Conservation (phyloP, 1,140 invertebrate species). For the Listronotus bonariensis region DNA sequence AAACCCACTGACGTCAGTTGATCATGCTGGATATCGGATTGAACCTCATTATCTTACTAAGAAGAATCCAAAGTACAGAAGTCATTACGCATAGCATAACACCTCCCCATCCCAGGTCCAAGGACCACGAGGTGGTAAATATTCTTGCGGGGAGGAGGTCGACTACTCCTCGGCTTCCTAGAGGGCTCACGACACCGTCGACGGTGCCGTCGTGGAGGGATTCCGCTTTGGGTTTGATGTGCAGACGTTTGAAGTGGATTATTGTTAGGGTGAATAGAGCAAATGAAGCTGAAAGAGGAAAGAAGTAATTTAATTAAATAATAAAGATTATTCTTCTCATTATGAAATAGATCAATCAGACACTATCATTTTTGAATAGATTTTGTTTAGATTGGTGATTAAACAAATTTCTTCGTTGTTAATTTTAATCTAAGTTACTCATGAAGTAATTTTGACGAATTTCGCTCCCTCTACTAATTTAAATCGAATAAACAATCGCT, state of each 20-base stretch:
- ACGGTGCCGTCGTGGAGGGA: constrained; percentile 63
- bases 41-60: constrained; percentile 89
- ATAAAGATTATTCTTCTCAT: too few species aligned
- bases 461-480: too few species aligned
- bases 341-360: too few species aligned
- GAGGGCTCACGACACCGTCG: constrained; percentile 66
- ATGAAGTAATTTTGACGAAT: too few species aligned
- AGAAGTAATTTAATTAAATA: too few species aligned
- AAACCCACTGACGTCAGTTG: constrained; percentile 56
- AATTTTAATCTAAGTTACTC: too few species aligned
- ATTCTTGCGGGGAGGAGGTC: constrained; percentile 62
- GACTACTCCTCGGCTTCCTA: constrained; percentile 58
- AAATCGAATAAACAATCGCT: too few species aligned
- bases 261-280: constrained; percentile 87
- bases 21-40: constrained; percentile 77
- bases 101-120: constrained; percentile 82
- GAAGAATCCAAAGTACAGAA: constrained; percentile 80
- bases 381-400: too few species aligned
- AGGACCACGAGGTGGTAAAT: constrained; percentile 79
- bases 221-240: constrained; percentile 63
- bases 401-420: too few species aligned
- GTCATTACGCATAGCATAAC: constrained; percentile 77
- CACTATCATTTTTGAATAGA: too few species aligned
- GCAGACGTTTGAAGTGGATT: constrained; percentile 84
- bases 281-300: constrained; percentile 74